Conservation (phyloP, 2,888 invertebrate species). For the Autographa gamma region DNA sequence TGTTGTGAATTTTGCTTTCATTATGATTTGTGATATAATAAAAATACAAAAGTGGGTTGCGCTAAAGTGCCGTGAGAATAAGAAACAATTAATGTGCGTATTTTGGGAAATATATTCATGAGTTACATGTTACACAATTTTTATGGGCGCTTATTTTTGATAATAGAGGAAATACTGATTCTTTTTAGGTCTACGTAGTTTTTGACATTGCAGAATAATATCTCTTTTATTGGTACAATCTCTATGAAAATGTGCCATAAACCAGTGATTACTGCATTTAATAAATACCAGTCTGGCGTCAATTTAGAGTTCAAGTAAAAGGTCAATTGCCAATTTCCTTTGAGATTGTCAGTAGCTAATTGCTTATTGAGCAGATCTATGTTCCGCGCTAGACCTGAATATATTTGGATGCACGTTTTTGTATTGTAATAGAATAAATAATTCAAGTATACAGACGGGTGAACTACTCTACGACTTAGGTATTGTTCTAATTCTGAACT, state of each 20-base stretch:
- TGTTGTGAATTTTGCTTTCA: constrained; percentile 55
- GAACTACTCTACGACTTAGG: not conserved
- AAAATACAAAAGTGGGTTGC: constrained; percentile 53
- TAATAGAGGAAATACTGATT: constrained; percentile 38
- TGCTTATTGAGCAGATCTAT: constrained; percentile 71
- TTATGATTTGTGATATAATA: constrained; percentile 58
- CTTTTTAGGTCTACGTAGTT: constrained; percentile 34
- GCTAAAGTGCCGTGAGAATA: constrained; percentile 57
- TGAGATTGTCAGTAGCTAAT: constrained; percentile 83
- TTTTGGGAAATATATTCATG: constrained; percentile 42
- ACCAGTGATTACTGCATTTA: constrained; percentile 52
- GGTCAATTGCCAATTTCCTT: constrained; percentile 88
- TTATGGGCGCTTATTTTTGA: constrained; percentile 33
- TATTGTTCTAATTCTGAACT: constrained; percentile 21
- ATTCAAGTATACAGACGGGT: not conserved
- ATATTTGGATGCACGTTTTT: constrained; percentile 1
- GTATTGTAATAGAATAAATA: constrained; percentile 3
- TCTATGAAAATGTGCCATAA: constrained; percentile 43
- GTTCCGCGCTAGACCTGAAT: constrained; percentile 54
- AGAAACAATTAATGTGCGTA: constrained; percentile 47
- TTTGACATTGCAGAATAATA: not conserved
- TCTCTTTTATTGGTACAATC: not conserved
- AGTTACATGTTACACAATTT: constrained; percentile 46
- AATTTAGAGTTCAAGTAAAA: constrained; percentile 83
- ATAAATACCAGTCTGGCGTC: constrained; percentile 64